Conservation (phyloP, 2,797 vertebrate genomes). For the Chloroceryle amazona region DNA sequence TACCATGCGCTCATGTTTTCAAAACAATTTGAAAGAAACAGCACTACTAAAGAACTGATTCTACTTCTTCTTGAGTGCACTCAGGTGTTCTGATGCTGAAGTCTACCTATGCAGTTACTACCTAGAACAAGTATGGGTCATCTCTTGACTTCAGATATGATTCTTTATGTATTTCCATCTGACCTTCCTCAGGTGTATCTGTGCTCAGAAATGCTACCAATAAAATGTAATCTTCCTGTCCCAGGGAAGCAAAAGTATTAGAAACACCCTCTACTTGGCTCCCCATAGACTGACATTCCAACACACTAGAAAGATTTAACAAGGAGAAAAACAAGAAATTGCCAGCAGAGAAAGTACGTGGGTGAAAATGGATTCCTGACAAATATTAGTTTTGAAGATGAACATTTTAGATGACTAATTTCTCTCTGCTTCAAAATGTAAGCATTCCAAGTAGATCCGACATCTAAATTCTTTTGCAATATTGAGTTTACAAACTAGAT, state of each 20-base stretch:
- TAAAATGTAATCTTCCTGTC: background rate
- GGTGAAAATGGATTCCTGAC: constrained; percentile 61
- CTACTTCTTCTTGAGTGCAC: background rate
- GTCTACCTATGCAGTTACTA: background rate
- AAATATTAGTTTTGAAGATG: constrained; percentile 59
- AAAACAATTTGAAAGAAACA: constrained; percentile 42
- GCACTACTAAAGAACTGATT: background rate
- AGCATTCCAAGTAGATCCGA: constrained; percentile 34
- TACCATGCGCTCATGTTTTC: constrained; percentile 28
- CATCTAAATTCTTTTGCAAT: constrained; percentile 19
- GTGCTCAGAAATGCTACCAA: background rate
- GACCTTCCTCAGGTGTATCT: background rate
- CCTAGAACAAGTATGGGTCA: background rate
- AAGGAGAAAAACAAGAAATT: constrained; percentile 33
- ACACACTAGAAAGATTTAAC: constrained; percentile 17
- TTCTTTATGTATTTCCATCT: background rate
- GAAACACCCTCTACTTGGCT: background rate
- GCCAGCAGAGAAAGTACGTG: constrained; percentile 52
- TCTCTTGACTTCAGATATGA: background rate
- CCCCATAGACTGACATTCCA: constrained; percentile 10
- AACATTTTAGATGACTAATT: constrained; percentile 72
- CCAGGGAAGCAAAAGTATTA: background rate
- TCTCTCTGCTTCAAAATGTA: constrained; percentile 52
- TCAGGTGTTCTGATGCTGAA: background rate
- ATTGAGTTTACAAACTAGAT: constrained; percentile 28